Conservation (phyloP, 2,888 invertebrate genomes). For the Scelioninae gen. 2 region DNA sequence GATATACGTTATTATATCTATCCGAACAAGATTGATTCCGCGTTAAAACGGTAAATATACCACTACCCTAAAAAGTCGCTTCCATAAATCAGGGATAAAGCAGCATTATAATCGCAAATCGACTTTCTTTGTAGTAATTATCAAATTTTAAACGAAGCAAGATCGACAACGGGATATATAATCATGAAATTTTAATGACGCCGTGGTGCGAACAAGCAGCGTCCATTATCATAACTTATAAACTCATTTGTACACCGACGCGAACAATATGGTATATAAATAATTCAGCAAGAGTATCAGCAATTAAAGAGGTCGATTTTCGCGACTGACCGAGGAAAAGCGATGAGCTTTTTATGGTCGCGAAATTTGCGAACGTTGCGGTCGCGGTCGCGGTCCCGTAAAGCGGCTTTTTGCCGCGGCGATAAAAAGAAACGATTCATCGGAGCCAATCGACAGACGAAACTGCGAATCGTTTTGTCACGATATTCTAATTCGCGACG, state of each 20-base stretch:
- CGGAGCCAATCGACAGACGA: not conserved
- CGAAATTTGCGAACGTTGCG: conserved; percentile 8
- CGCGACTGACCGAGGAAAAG: not conserved
- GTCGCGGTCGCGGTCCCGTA: not conserved
- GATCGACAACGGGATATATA: conserved; percentile 13
- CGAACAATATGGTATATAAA: conserved; percentile 36
- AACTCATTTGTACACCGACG: conserved; percentile 35
- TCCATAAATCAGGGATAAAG: conserved; percentile 17
- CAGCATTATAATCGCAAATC: conserved; percentile 34
- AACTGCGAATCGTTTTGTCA: conserved; percentile 7
- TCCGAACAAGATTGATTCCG: not conserved
- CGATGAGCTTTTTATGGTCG: not conserved
- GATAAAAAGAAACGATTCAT: conserved; percentile 1
- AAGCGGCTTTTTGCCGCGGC: not conserved
- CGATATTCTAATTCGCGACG: conserved; percentile 20
- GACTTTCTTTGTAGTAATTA: conserved; percentile 35
- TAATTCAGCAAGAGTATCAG: conserved; percentile 26
- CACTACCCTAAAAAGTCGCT: conserved; percentile 14
- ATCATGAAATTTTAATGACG: conserved; percentile 36
- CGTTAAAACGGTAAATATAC: conserved; percentile 9
- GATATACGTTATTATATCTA: too few species aligned
- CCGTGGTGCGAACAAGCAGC: conserved; percentile 18
- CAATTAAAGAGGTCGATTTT: conserved; percentile 2
- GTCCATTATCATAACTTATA: conserved; percentile 39
- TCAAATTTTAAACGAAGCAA: conserved; percentile 19